Base-by-base conservation (phyloP, 2,797 vertebrate genomes). In the Odontamblyopus lacepedii region DNA sequence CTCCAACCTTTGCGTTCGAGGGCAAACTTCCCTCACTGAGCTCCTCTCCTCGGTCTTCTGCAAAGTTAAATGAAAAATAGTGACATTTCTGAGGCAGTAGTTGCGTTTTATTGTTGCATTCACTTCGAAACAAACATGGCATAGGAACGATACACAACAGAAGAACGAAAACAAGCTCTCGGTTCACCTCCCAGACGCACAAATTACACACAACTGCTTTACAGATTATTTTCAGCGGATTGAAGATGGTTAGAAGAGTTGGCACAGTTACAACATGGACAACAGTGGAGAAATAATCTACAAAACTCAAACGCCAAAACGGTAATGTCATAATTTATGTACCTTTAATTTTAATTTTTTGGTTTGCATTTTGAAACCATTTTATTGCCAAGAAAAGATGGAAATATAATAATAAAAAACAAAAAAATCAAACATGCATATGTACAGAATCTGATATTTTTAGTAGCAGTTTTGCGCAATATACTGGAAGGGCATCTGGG, bases 21-120 rank as follows among this genome's bases (percentile, higher is more conserved):
- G 50, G 50, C 2, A 51, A 51, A 51, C 50, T 50, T 50, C 41
- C 13, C 41, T 9, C 9, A 44, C 8, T 44, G 41, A 3, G 50
- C 50, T 51, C 16, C 15, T 51, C 32, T 35, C 32, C 30, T 53
- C 30, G 23, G 23, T 32, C 32, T 35, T 35, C 32, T 19, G 50
- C 18, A 16, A 30, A 19, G 2, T 30, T 35, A 32, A 38, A 63
- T 38, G 0, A 19, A 63, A 63, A 0, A 38, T 3, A 35, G 60
- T 62, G 61, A 63, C 26, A 2, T 15, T 0, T 26, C 6, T 51
- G 72, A 63, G 75, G 75, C 75, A 84, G 85, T 78, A 80, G 85
- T 87, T 80, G 64, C 60, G 50, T 32, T 88, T 81, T 87, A 85
- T 78, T 83, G 74, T 87, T 74, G 67, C 18, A 77, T 60, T 73